Conservation (phyloP, 1,140 invertebrate genomes). For the Sweltsa coloradensis region DNA sequence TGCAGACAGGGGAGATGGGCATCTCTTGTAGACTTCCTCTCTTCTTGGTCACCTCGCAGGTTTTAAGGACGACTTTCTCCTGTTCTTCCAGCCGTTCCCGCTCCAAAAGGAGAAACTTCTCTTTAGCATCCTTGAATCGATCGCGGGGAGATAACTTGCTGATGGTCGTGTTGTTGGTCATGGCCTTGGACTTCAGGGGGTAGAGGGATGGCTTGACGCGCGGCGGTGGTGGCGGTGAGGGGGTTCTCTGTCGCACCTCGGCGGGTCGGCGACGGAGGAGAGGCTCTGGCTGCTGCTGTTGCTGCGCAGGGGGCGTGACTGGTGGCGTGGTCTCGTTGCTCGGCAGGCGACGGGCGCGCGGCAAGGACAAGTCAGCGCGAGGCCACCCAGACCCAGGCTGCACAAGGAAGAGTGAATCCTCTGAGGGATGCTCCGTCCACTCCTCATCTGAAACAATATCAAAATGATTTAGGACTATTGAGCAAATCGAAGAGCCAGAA, state of each 20-base stretch:
- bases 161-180: constrained; percentile 17
- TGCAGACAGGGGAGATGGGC: not conserved
- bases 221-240: not conserved
- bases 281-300: not conserved
- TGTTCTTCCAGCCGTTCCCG: constrained; percentile 43
- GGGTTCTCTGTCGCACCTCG: constrained; percentile 4
- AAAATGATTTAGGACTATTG: no score
- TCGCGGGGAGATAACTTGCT: constrained; percentile 48
- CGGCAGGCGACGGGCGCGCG: constrained; percentile 1
- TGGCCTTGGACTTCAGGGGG: no score
- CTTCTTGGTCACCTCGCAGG: not conserved
- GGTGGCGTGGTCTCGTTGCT: not conserved
- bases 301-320: not conserved
- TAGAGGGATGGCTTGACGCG: no score
- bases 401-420: constrained; percentile 9
- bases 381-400: constrained; percentile 1
- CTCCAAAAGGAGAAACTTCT: constrained; percentile 68
- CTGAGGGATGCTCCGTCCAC: constrained; percentile 2
- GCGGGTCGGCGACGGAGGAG: not conserved
- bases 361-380: not conserved
- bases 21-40: not conserved
- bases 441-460: constrained; percentile 11
- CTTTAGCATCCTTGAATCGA: constrained; percentile 69
- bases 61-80: not conserved
- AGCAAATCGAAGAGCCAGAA: no score